These are phyloP conservation scores for Carterocephalus palaemon DNA, from an alignment of 2,888 invertebrate species.

Conservation along the genomic window DNA sequence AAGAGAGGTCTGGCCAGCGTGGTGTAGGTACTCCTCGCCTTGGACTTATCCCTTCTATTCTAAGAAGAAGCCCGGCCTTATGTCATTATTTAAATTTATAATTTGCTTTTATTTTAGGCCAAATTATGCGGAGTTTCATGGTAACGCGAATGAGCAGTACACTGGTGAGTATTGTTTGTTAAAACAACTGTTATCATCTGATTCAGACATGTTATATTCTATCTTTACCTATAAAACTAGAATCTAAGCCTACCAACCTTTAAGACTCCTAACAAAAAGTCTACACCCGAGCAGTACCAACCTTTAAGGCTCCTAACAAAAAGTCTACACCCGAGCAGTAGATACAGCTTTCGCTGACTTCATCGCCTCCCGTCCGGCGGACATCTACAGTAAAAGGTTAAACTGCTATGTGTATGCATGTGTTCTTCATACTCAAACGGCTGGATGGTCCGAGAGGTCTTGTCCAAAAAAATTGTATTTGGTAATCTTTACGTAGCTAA, in stretches of 20 bases:
- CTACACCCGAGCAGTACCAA: neutral
- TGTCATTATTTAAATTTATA: neutral
- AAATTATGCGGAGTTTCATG: slow-evolving; percentile 47
- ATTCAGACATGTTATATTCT: neutral
- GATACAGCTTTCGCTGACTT: neutral
- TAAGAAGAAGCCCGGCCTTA: too few species aligned
- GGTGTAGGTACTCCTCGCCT: neutral
- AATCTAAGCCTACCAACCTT: neutral
- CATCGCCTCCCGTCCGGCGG: too few species aligned
- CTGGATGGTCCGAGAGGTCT: neutral
- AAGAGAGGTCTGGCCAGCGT: neutral
- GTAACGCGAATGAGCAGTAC: slow-evolving; percentile 47
- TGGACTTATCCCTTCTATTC: neutral
- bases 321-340: neutral
- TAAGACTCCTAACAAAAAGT: neutral
- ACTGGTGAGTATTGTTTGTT: slow-evolving; percentile 42
- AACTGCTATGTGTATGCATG: neutral
- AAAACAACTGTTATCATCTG: neutral
- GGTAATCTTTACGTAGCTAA: too few species aligned
- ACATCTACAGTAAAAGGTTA: neutral
- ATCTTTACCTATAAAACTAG: neutral
- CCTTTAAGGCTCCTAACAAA: neutral
- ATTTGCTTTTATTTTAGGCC: slow-evolving; percentile 45
- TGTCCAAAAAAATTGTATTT: neutral
- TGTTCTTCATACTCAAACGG: neutral